phyloP scores from a whole-genome alignment of 2,797 vertebrate genomes.

The Schizopygopsis malacanthus region DNA sequence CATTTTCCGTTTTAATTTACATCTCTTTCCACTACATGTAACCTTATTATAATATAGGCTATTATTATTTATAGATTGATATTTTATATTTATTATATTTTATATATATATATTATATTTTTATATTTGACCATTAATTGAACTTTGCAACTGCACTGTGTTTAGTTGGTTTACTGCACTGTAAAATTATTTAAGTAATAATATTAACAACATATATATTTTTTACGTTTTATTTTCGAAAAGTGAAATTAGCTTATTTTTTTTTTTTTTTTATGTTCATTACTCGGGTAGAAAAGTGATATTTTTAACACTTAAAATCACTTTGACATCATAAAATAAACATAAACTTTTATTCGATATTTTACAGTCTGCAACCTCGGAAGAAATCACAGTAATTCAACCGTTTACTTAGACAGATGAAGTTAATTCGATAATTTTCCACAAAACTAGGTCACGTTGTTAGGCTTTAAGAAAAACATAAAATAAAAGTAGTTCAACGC shows the following conservation, averaged over 20 bases:
- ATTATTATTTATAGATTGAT: not conserved
- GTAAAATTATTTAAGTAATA: not conserved
- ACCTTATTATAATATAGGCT: not conserved
- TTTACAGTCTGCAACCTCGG: not conserved
- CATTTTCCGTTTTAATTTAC: not conserved
- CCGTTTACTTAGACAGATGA: not conserved
- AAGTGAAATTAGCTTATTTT: not conserved
- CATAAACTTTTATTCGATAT: not conserved
- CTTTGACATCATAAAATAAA: not conserved
- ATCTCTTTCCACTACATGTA: not conserved
- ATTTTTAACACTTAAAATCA: not conserved
- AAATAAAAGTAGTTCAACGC: slow-evolving; percentile 4
- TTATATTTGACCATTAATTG: not conserved
- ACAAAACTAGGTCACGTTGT: slow-evolving; percentile 13
- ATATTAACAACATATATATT: not conserved
- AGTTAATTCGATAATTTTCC: not conserved
- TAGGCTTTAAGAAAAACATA: not conserved
- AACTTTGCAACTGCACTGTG: not conserved
- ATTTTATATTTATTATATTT: no score
- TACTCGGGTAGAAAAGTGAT: not conserved
- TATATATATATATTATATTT: no score
- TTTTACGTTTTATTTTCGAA: no score
- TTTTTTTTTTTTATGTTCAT: not conserved
- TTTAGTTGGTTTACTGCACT: not conserved
- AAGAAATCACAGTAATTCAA: not conserved